These are phyloP conservation scores for Chesias legatella DNA, from an alignment of 2,888 invertebrate genomes.

Conservation along the genomic window DNA sequence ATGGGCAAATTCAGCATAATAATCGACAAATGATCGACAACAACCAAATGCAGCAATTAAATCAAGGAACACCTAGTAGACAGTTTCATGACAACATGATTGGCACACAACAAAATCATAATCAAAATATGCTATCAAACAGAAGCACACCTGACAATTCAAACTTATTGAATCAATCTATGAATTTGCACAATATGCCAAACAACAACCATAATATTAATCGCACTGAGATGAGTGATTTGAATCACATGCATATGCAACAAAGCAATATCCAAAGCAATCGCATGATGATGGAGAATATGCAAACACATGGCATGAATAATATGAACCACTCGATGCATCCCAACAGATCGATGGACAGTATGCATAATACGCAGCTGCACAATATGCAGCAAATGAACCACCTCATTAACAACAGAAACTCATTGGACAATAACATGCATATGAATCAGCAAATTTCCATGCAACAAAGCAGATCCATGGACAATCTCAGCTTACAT, in stretches of 20 bases:
- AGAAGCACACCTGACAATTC: constrained; percentile 61
- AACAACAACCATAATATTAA: constrained; percentile 60
- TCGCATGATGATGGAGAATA: constrained; percentile 70
- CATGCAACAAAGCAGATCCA: constrained; percentile 66
- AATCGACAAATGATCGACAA: constrained; percentile 59
- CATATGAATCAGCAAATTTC: constrained; percentile 68
- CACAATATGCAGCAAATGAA: constrained; percentile 71
- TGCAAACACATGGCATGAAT: constrained; percentile 64
- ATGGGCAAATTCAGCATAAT: constrained; percentile 73
- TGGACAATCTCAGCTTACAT: constrained; percentile 63
- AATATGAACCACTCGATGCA: constrained; percentile 67
- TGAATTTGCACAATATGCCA: constrained; percentile 62
- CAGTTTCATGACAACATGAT: constrained; percentile 66
- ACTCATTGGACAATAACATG: constrained; percentile 65
- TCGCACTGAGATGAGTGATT: constrained; percentile 58
- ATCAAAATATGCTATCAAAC: constrained; percentile 60
- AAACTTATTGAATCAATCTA: constrained; percentile 64
- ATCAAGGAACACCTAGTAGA: constrained; percentile 52
- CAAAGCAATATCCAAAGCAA: constrained; percentile 69
- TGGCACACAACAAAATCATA: constrained; percentile 55
- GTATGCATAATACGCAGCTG: constrained; percentile 64
- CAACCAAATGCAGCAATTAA: constrained; percentile 61
- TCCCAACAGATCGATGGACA: constrained; percentile 64
- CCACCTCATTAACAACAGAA: constrained; percentile 62
- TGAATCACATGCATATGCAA: constrained; percentile 73